A percentile compares a stretch with the other conserved stretches of the same genome.
phyloP scores from a whole-genome alignment of 2,888 invertebrate species.

The Coecobrya sp. region DNA sequence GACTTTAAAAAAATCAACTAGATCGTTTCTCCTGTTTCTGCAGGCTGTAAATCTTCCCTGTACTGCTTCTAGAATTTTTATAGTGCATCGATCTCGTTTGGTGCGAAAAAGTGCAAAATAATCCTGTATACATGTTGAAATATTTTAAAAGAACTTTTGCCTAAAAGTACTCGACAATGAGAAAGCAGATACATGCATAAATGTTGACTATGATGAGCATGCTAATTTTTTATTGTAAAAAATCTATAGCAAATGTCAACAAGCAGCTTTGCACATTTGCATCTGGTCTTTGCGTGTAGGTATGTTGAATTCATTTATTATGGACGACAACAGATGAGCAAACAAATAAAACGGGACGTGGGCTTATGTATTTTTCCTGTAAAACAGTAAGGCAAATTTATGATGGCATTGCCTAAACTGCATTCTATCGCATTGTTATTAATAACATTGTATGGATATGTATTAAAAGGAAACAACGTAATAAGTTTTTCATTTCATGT shows the following conservation, averaged over 20 bases:
- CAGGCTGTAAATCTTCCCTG: neutral
- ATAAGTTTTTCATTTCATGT: neutral
- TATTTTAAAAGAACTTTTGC: neutral
- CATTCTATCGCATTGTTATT: constrained; percentile 14
- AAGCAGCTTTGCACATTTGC: neutral
- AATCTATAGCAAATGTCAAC: neutral
- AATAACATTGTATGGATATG: neutral
- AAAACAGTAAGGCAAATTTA: neutral
- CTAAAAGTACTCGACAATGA: neutral
- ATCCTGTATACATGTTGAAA: neutral
- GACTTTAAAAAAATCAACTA: constrained; percentile 37
- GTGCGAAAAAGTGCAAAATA: constrained; percentile 1
- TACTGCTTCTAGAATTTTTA: neutral
- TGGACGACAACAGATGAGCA: neutral
- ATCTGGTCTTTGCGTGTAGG: neutral
- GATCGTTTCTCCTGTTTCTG: constrained; percentile 16
- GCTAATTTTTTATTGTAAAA: neutral
- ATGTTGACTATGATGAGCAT: neutral
- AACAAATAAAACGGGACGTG: constrained; percentile 37
- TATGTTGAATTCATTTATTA: too few species aligned
- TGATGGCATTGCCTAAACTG: neutral
- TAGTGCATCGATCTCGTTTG: constrained; percentile 1
- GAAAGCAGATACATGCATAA: neutral
- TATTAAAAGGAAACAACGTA: neutral
- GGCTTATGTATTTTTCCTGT: constrained; percentile 14